phyloP scores from a whole-genome alignment of 2,113 vertebrate species.

The Catharus bicknelli region DNA sequence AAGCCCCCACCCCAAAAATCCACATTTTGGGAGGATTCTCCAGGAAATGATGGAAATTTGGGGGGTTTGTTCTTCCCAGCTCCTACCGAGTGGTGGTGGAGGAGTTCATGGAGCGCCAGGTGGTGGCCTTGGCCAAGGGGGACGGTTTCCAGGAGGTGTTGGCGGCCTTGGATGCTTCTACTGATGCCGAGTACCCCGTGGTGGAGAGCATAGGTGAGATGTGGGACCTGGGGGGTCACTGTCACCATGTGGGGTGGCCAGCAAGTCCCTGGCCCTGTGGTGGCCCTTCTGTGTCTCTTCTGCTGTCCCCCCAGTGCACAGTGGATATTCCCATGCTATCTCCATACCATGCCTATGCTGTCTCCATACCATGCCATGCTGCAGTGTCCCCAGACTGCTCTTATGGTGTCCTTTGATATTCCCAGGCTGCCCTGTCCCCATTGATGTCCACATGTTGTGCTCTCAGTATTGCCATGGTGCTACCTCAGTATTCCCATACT shows the following conservation, averaged over 20 bases:
- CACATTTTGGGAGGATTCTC: fast-evolving
- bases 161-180: conserved; percentile 70
- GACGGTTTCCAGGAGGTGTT: conserved; percentile 71
- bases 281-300: background rate
- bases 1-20: background rate
- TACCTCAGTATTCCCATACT: background rate
- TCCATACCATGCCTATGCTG: background rate
- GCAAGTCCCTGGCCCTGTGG: background rate
- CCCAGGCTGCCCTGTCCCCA: background rate
- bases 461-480: background rate
- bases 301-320: background rate
- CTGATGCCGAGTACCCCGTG: conserved; percentile 74
- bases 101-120: conserved; percentile 71
- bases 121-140: conserved; percentile 75
- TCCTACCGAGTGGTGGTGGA: conserved; percentile 73
- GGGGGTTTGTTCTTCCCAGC: background rate
- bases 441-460: background rate
- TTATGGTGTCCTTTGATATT: background rate
- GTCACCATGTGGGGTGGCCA: background rate
- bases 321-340: fast-evolving
- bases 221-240: background rate
- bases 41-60: background rate
- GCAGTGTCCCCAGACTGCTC: background rate
- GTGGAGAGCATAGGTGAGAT: conserved; percentile 84
- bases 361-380: background rate